These are phyloP conservation scores for Rhinogobius similis DNA, from an alignment of 2,113 vertebrate genomes.

Conservation along the genomic window DNA sequence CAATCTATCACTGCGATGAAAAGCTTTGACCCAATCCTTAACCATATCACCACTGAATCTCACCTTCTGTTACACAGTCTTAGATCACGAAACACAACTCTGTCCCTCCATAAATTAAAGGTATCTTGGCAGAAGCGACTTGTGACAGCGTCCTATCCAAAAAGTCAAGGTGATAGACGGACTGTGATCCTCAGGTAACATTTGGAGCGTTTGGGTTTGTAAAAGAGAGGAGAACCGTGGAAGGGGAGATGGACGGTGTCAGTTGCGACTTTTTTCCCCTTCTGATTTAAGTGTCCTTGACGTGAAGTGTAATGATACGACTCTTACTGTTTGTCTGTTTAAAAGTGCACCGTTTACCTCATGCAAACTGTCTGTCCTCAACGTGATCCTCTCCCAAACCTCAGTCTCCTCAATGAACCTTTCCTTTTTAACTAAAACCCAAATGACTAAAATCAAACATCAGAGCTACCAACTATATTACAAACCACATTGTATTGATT, in stretches of 20 bases:
- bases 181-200: constrained; percentile 53
- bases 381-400: constrained; percentile 53
- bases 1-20: constrained; percentile 2
- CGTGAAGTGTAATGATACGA: constrained; percentile 58
- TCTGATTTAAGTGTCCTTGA: constrained; percentile 63
- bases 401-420: constrained; percentile 34
- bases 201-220: constrained; percentile 32
- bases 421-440: too few species aligned
- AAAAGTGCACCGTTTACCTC: constrained; percentile 51
- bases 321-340: constrained; percentile 52
- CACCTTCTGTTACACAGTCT: constrained; percentile 18
- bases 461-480: not conserved
- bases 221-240: constrained; percentile 47
- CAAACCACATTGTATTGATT: too few species aligned
- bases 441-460: too few species aligned
- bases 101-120: constrained; percentile 42
- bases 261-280: constrained; percentile 50
- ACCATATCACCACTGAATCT: constrained; percentile 18
- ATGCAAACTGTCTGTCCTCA: constrained; percentile 47
- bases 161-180: constrained; percentile 56
- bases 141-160: constrained; percentile 29
- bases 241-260: constrained; percentile 67
- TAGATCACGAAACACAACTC: constrained; percentile 36
- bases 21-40: constrained; percentile 3
- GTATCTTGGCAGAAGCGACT: constrained; percentile 29